Evolutionary conservation across 2,888 invertebrate species (phyloP).

Genomic region (Crematogaster levior): DNA sequence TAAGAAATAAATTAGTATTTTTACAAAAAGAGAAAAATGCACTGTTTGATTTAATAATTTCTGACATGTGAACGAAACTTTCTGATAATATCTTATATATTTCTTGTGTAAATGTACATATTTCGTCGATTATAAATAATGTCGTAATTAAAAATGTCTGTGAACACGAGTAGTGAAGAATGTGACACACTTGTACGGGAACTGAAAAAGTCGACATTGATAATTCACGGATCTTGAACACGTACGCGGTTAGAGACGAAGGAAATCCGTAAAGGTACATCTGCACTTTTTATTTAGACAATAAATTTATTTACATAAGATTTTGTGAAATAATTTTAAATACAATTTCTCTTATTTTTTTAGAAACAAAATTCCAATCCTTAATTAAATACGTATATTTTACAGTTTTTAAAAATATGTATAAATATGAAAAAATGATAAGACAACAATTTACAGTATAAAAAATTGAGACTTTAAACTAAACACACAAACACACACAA

Average conservation of each 20-base stretch:
- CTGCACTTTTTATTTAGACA: not conserved
- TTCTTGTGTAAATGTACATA: constrained; percentile 49
- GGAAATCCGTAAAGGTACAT: not conserved
- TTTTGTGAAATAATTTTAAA: not conserved
- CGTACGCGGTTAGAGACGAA: not conserved
- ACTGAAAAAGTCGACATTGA: constrained; percentile 59
- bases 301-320: too few relatives aligned
- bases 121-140: constrained; percentile 57
- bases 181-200: constrained; percentile 53
- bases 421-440: not conserved
- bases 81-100: constrained; percentile 16
- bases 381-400: too few relatives aligned
- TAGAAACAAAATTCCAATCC: not conserved
- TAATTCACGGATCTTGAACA: constrained; percentile 47
- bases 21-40: not conserved
- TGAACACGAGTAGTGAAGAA: constrained; percentile 52
- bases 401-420: not conserved
- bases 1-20: constrained; percentile 38
- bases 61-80: constrained; percentile 11
- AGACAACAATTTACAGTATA: not conserved
- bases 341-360: not conserved
- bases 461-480: not conserved
- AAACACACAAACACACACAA: not conserved
- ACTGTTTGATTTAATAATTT: constrained; percentile 53
- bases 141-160: constrained; percentile 34